Conservation (phyloP, 2,888 invertebrate species). For the Scaeva pyrastri region DNA sequence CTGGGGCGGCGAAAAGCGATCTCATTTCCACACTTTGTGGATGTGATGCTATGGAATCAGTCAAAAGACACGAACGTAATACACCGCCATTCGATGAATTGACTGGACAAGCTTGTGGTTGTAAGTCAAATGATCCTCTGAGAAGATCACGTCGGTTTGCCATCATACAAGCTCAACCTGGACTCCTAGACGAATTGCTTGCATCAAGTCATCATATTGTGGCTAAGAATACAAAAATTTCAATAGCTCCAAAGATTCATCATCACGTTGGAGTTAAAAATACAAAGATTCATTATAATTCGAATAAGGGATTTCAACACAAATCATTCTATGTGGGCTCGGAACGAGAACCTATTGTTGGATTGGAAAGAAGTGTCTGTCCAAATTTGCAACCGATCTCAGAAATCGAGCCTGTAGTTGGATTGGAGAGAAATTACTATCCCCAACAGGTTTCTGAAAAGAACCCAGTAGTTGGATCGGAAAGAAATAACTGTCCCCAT, state of each 20-base stretch:
- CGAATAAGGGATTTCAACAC: slow-evolving; percentile 41
- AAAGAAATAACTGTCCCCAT: slow-evolving; percentile 20
- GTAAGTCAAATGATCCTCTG: slow-evolving; percentile 26
- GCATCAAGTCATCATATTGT: slow-evolving; percentile 36
- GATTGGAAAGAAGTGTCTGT: background rate
- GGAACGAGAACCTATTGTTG: slow-evolving; percentile 3
- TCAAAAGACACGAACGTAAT: background rate
- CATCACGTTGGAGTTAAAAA: no score
- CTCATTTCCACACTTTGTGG: slow-evolving; percentile 35
- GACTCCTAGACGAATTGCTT: slow-evolving; percentile 46
- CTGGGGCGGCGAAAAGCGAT: background rate
- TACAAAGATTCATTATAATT: background rate
- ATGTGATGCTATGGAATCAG: slow-evolving; percentile 14
- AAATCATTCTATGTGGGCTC: slow-evolving; percentile 37
- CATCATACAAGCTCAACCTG: slow-evolving; percentile 40
- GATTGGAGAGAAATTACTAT: no score
- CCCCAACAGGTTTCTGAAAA: background rate
- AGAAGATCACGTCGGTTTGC: slow-evolving; percentile 39
- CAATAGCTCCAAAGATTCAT: background rate
- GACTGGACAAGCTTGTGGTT: slow-evolving; percentile 36
- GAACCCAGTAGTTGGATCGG: slow-evolving; percentile 5
- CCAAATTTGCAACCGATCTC: no score
- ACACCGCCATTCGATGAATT: slow-evolving; percentile 37
- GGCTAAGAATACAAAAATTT: slow-evolving; percentile 18
- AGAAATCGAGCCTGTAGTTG: no score